phyloP scores from a whole-genome alignment of 2,113 vertebrate genomes.

The Gallinago jamesoni region DNA sequence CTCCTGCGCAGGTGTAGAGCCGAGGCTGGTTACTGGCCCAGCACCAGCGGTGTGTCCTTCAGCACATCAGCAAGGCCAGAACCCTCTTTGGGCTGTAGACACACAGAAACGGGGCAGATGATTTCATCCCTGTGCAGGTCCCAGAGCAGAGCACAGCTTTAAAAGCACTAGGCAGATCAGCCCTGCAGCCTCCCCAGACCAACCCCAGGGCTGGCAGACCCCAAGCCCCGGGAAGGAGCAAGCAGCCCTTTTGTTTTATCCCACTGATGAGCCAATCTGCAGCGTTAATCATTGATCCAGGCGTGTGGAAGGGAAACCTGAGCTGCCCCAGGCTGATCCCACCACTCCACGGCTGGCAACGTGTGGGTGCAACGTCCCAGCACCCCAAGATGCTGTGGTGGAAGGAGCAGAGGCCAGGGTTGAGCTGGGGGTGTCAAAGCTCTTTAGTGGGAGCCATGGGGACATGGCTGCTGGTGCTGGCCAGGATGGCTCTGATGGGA shows the following conservation, averaged over 20 bases:
- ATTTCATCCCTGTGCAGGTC: neutral
- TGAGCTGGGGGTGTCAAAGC: neutral
- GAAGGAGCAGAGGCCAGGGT: neutral
- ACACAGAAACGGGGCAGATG: rapidly evolving
- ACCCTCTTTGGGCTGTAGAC: neutral
- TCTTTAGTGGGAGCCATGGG: neutral
- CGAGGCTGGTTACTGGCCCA: neutral
- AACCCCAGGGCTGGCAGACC: neutral
- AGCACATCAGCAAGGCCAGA: neutral
- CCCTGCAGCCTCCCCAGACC: neutral
- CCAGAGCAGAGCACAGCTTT: neutral
- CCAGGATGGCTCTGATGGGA: neutral
- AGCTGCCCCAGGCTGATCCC: neutral
- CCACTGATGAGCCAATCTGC: neutral
- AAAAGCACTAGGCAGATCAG: neutral
- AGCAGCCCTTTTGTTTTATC: neutral
- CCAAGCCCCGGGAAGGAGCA: neutral
- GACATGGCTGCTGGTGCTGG: neutral
- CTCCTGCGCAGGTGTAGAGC: neutral
- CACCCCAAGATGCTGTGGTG: neutral
- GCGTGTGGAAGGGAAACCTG: neutral
- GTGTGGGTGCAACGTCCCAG: neutral
- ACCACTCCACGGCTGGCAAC: neutral
- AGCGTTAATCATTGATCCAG: slow-evolving; percentile 63
- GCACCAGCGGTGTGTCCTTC: neutral